phyloP scores from a whole-genome alignment of 2,888 invertebrate genomes.

The Orthosia gothica region DNA sequence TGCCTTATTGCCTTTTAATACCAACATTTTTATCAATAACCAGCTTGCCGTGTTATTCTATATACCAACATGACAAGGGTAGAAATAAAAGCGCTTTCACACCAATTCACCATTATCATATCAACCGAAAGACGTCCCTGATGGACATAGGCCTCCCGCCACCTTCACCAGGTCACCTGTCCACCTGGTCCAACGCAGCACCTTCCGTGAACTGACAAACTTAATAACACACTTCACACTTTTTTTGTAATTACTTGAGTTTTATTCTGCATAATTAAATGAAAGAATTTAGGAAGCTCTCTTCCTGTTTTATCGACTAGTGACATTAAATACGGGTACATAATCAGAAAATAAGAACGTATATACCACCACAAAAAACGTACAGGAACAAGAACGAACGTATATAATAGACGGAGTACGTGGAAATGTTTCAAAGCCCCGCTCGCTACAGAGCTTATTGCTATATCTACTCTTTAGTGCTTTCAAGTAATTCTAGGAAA shows the following conservation, averaged over 20 bases:
- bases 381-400: not conserved
- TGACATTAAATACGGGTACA: slow-evolving; percentile 27
- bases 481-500: slow-evolving; percentile 33
- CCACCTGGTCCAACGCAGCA: too few relatives aligned
- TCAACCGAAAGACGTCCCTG: too few relatives aligned
- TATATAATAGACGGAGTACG: not conserved
- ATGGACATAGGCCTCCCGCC: too few relatives aligned
- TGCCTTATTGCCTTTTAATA: slow-evolving; percentile 19
- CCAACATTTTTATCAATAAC: slow-evolving; percentile 37
- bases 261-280: slow-evolving; percentile 20
- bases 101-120: not conserved
- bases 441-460: slow-evolving; percentile 31
- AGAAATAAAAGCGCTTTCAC: slow-evolving; percentile 17
- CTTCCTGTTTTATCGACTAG: slow-evolving; percentile 3
- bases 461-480: slow-evolving; percentile 26
- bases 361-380: too few relatives aligned
- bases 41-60: not conserved
- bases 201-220: too few relatives aligned
- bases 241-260: not conserved
- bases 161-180: too few relatives aligned
- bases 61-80: slow-evolving; percentile 2
- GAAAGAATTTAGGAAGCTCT: slow-evolving; percentile 15
- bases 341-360: slow-evolving; percentile 17
- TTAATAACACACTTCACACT: too few relatives aligned
- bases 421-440: slow-evolving; percentile 12